Conservation (phyloP, 2,113 vertebrate genomes). For the Thamnophis sirtalis region DNA sequence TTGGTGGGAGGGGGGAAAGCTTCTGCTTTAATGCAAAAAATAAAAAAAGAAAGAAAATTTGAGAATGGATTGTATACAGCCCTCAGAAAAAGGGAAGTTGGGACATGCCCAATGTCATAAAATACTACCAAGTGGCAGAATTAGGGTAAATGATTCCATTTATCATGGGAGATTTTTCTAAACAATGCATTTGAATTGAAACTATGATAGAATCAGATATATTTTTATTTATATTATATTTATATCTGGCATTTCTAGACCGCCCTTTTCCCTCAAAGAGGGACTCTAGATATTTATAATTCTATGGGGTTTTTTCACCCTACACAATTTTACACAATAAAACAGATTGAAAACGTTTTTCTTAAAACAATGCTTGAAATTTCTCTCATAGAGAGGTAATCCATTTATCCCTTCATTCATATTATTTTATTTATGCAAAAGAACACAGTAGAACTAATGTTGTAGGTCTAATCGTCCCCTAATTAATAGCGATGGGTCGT, state of each 20-base stretch:
- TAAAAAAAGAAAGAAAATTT: too few relatives aligned
- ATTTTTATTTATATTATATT: background rate
- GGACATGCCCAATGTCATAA: too few relatives aligned
- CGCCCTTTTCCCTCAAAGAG: background rate
- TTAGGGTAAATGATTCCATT: background rate
- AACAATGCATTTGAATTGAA: background rate
- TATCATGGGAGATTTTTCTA: background rate
- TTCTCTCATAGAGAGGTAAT: background rate
- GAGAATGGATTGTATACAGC: too few relatives aligned
- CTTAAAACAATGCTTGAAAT: background rate
- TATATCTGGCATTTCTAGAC: background rate
- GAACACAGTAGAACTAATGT: background rate
- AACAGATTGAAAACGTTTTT: background rate
- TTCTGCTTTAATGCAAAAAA: too few relatives aligned
- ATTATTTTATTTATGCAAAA: background rate
- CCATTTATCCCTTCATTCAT: background rate
- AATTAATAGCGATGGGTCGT: background rate
- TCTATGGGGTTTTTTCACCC: background rate
- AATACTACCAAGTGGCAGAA: background rate
- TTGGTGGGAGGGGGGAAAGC: background rate
- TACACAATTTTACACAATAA: background rate
- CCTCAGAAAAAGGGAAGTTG: too few relatives aligned
- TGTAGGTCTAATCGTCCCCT: background rate
- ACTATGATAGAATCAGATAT: background rate
- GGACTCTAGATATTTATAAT: background rate